A percentile compares a stretch with the other conserved stretches of the same genome.
phyloP scores from a whole-genome alignment of 2,797 vertebrate genomes.

The Pampus argenteus region DNA sequence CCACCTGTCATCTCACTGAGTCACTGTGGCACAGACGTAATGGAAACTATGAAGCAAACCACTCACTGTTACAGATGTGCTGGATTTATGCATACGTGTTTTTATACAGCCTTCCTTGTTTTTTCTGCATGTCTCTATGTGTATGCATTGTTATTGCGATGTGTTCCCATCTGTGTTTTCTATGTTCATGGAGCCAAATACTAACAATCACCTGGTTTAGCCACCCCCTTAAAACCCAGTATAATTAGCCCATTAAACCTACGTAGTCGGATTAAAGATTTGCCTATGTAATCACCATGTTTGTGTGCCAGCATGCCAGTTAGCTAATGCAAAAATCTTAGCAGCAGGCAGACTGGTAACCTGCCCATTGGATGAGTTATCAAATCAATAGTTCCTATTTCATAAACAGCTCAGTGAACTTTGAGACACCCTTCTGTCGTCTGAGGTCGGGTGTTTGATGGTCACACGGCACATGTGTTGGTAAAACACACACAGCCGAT shows the following conservation, averaged over 20 bases:
- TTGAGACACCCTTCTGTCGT: conserved; percentile 46
- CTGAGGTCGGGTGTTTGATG: conserved; percentile 5
- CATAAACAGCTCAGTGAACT: conserved; percentile 49
- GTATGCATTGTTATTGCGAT: conserved; percentile 56
- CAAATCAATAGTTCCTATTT: conserved; percentile 60
- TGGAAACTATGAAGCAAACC: conserved; percentile 57
- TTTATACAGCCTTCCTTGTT: conserved; percentile 29
- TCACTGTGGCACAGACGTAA: conserved; percentile 31
- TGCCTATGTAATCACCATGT: conserved; percentile 56
- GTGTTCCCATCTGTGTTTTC: conserved; percentile 52
- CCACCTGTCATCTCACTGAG: conserved; percentile 43
- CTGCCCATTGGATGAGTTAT: conserved; percentile 43
- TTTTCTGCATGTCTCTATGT: conserved; percentile 37
- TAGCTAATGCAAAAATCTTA: conserved; percentile 59
- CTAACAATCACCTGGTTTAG: conserved; percentile 61
- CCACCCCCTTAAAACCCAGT: conserved; percentile 64
- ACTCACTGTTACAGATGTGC: conserved; percentile 17
- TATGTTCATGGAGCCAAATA: conserved; percentile 57
- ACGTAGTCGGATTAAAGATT: conserved; percentile 67
- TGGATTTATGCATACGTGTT: conserved; percentile 45
- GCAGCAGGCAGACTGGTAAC: conserved; percentile 34
- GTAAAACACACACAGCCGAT: conserved; percentile 46
- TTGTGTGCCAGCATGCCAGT: conserved; percentile 53
- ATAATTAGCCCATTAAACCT: conserved; percentile 68
- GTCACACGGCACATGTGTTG: conserved; percentile 28